Conservation (phyloP, 2,113 vertebrate species). For the Epinephelus cyanopodus region DNA sequence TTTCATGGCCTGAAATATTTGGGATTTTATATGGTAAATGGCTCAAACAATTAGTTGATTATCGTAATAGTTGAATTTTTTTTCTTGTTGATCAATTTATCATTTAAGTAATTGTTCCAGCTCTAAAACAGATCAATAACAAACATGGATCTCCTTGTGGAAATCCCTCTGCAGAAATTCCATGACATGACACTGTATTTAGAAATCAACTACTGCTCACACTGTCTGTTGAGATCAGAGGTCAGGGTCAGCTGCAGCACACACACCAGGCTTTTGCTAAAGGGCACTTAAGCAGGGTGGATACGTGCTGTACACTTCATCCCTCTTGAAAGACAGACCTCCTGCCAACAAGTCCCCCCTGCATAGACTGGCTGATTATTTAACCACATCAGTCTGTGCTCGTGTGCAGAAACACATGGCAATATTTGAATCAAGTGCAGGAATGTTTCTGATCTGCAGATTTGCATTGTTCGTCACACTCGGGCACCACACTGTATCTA, state of each 20-base stretch:
- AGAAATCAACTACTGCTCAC: background rate
- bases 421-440: constrained; percentile 5
- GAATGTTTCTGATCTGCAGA: constrained; percentile 21
- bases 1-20: no score
- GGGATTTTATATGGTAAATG: no score
- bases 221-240: background rate
- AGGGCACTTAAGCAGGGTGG: background rate
- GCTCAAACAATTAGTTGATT: no score
- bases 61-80: no score
- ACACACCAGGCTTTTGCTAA: background rate
- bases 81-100: no score
- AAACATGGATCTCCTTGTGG: no score
- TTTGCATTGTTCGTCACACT: background rate
- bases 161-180: background rate
- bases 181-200: no score
- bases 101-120: no score
- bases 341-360: background rate
- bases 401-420: constrained; percentile 9
- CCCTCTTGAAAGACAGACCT: background rate
- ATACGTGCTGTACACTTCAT: background rate
- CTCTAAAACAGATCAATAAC: no score
- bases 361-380: background rate
- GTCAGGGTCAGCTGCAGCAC: background rate
- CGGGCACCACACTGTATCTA: constrained; percentile 1
- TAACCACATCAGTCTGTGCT: background rate